Base-by-base conservation (phyloP, 2,797 vertebrate species). In the Delichon dasypus region DNA sequence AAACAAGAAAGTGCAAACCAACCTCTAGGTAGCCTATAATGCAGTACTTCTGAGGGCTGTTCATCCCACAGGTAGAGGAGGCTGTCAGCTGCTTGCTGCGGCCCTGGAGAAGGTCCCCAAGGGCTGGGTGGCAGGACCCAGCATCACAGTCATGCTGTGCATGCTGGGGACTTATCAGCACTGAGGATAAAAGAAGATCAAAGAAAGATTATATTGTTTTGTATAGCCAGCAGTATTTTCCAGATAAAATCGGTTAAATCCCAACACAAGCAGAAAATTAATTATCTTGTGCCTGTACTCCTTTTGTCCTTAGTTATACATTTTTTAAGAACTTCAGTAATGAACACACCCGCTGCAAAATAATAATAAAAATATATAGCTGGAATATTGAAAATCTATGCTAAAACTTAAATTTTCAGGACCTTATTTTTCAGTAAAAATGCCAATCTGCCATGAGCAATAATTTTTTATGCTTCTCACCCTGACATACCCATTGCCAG, bases 11-110 rank as follows among this genome's bases (percentile, higher is more conserved):
- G 66, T 74, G 62, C 16, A 68, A 80, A 96, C 98, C 96, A 71
- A 99, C 98, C 98, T 99, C 98, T n/a, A 99, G 96, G 95, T 99
- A 98, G 95, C 98, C 97, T 32, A 99, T 92, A 94, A 99, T 99
- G 96, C 99, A 99, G 91, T 99, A 99, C 64, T 98, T 98, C 94
- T 99, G 97, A 48, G 98, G 98, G 66, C 95, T 80, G 3, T 93
- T 88, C 68, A 98, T 95, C 29, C 98, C 98, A 32, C 98, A 99
- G n/a, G 98, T 99, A 38, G 99, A 99, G 0, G 98, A 98, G 58
- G 98, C 98, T 0, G 93, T 98, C 47, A 99, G 97, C n/a, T 98
- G 98, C 13, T 95, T 90, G 7, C 97, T 97, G 25, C 98, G 98
- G 54, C 99, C 99, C 89, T 98, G 95, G 67, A 99, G 98, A 85